Percentiles rank a stretch among this genome's conserved stretches.
phyloP scores from a whole-genome alignment of 2,797 vertebrate species.

The Parauchenoglanis ngamensis region DNA sequence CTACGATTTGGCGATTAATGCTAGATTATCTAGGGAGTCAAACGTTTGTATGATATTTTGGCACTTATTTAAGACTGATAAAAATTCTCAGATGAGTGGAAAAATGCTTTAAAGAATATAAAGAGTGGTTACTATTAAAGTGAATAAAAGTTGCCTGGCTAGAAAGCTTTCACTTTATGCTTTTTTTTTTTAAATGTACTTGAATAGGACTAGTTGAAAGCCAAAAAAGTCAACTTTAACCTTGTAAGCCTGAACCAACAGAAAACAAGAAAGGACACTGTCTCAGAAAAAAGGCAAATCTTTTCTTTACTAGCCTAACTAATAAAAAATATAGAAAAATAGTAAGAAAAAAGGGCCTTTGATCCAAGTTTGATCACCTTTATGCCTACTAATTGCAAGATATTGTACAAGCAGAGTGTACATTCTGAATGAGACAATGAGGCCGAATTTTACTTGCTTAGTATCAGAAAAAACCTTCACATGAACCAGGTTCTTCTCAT shows the following conservation, averaged over 20 bases:
- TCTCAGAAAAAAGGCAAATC: neutral
- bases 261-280: neutral
- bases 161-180: conserved; percentile 3
- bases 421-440: neutral
- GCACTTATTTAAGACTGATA: neutral
- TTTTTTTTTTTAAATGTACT: neutral
- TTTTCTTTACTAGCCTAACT: neutral
- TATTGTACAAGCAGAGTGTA: neutral
- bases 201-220: conserved; percentile 12
- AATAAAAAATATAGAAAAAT: neutral
- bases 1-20: neutral
- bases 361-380: too few species aligned
- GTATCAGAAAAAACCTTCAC: conserved; percentile 29
- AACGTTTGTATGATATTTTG: neutral
- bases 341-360: neutral
- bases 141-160: neutral
- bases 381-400: neutral
- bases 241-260: neutral
- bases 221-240: neutral
- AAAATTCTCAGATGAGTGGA: neutral
- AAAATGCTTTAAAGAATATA: neutral
- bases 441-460: neutral
- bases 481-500: conserved; percentile 3
- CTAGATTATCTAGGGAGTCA: neutral
- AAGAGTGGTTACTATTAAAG: neutral